A percentile compares a stretch with the other conserved stretches of the same genome.
phyloP scores from a whole-genome alignment of 2,113 vertebrate genomes.

The Progne subis region DNA sequence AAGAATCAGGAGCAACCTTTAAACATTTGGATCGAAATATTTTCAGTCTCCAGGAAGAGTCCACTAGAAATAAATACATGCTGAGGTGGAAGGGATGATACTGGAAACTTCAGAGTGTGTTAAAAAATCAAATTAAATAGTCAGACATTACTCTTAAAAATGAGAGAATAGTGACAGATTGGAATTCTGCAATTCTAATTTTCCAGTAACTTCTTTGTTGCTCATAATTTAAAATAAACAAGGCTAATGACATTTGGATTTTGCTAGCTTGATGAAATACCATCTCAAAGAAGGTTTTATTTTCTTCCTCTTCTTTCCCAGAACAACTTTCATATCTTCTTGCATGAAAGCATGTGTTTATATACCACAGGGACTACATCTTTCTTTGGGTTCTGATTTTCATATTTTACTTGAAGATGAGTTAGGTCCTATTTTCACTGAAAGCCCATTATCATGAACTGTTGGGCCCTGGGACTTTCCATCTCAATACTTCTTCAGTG shows the following conservation, averaged over 20 bases:
- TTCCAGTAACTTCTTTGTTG: background rate
- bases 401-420: background rate
- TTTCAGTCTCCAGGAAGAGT: background rate
- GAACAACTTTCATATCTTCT: background rate
- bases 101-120: background rate
- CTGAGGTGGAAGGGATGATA: background rate
- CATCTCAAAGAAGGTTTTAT: background rate
- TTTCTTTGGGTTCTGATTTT: conserved; percentile 28
- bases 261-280: background rate
- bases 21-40: background rate
- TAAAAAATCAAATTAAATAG: background rate
- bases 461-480: background rate
- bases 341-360: background rate
- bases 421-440: background rate
- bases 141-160: background rate
- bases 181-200: background rate
- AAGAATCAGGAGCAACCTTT: background rate
- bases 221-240: background rate
- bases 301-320: conserved; percentile 23
- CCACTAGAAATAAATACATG: background rate
- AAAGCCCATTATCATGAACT: background rate
- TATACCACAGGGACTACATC: background rate
- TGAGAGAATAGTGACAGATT: background rate
- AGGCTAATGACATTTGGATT: background rate
- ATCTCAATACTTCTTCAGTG: background rate